Evolutionary conservation across 2,797 vertebrate genomes (phyloP), one percentile per base, ranked within the genome.

Genomic region (Heterohyrax brucei): DNA sequence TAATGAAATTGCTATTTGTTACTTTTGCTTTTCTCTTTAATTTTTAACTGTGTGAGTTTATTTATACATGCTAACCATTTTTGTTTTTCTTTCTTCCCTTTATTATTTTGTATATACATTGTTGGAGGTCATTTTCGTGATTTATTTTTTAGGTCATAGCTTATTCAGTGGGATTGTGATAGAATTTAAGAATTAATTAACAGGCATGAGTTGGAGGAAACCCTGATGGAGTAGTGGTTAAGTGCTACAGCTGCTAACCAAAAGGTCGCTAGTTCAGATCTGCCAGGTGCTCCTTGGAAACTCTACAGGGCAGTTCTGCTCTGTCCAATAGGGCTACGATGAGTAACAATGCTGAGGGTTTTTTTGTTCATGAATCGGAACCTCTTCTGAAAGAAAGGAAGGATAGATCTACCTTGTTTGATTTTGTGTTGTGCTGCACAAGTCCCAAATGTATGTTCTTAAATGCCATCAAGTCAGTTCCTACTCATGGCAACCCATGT

Each of bases 131-230:
- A 73, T 75, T 10, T 78, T 44, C 84, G 61, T 26, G 88, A 18
- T 7, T 61, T 78, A 79, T 24, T n/a, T 91, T 89, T 78, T 56
- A 80, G 56, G 53, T 91, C 56, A 85, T 26, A 64, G 73, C 61
- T 39, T 79, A 86, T 33, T 85, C 56, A 59, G 22, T 46, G 30
- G 21, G 72, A 39, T 73, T 46, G 56, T 81, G 68, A 28, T n/a
- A 66, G 39, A n/a, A 46, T 68, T 76, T 76, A 21, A 21, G 19
- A 8, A 61, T 18, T 61, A 61, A 61, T 61, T 22, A 61, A 61
- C 19, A 61, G 59, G 6, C 59, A 22, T 61, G 59, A 22, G 78
- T 9, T 48, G 19, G 39, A 39, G 39, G 39, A 39, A 39, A 39
- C 39, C 39, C 39, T 39, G 39, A 39, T 39, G 39, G 39, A 39